These are phyloP conservation scores for Abrostola tripartita DNA, from an alignment of 2,888 invertebrate species.

Conservation along the genomic window DNA sequence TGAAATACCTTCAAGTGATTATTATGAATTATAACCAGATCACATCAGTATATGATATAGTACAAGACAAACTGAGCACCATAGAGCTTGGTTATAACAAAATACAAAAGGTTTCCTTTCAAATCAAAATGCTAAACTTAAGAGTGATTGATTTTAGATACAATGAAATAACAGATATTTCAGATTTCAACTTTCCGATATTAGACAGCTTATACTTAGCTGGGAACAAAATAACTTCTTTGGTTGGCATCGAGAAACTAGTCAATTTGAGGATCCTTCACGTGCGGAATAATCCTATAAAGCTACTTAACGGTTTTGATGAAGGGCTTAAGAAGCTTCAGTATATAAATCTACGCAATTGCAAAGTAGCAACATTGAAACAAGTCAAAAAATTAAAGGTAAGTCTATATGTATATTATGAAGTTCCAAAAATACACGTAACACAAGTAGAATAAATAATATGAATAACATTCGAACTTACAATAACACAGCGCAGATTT, in stretches of 20 bases:
- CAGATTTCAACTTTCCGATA: constrained; percentile 80
- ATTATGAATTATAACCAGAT: constrained; percentile 87
- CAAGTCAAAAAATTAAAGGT: constrained; percentile 88
- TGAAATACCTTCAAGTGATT: constrained; percentile 89
- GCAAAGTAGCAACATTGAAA: constrained; percentile 82
- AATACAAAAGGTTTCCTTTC: constrained; percentile 71
- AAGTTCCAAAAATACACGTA: background rate
- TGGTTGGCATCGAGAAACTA: constrained; percentile 90
- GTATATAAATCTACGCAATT: constrained; percentile 88
- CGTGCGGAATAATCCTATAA: constrained; percentile 90
- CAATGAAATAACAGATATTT: constrained; percentile 81
- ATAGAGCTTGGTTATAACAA: constrained; percentile 87
- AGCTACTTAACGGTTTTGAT: constrained; percentile 85
- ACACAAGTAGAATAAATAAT: background rate
- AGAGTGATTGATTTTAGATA: constrained; percentile 87
- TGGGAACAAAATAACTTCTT: constrained; percentile 90
- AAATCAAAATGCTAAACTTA: constrained; percentile 73
- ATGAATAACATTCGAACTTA: background rate
- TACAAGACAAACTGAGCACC: constrained; percentile 87
- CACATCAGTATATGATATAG: constrained; percentile 82
- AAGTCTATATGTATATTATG: constrained; percentile 24
- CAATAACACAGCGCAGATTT: too few relatives aligned
- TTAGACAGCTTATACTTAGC: constrained; percentile 93
- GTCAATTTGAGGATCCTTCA: constrained; percentile 91
- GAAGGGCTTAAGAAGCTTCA: constrained; percentile 75